Conservation (phyloP, 2,113 vertebrate genomes). For the Bubalus kerabau region DNA sequence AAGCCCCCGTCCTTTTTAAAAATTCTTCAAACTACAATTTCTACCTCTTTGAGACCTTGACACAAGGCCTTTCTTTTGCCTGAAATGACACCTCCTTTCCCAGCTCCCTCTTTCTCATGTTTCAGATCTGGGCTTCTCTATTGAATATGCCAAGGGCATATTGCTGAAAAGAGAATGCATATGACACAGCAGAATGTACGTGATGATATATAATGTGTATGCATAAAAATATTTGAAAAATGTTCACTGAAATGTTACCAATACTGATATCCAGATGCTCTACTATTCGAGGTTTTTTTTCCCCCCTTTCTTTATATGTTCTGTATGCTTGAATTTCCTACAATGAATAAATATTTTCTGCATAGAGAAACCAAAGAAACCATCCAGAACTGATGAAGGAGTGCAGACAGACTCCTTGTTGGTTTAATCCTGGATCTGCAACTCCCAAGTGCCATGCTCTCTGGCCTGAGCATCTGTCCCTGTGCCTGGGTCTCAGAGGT, state of each 20-base stretch:
- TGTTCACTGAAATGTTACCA: not conserved
- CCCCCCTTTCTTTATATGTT: not conserved
- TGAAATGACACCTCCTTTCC: not conserved
- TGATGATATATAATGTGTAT: not conserved
- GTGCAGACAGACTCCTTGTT: not conserved
- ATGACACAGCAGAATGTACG: not conserved
- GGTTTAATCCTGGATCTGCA: not conserved
- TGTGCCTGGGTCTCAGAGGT: rapidly evolving
- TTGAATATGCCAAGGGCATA: not conserved
- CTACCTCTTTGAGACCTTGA: not conserved
- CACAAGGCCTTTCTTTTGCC: not conserved
- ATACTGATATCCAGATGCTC: not conserved
- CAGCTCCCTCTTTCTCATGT: not conserved
- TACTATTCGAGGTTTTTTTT: not conserved
- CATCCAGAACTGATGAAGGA: not conserved
- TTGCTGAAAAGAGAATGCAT: not conserved
- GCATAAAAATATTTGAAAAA: not conserved
- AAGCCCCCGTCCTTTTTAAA: too few relatives aligned
- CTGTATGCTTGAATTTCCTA: not conserved
- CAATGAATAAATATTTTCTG: not conserved
- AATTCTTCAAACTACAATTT: not conserved
- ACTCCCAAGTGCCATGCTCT: not conserved
- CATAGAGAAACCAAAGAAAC: not conserved
- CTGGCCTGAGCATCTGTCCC: not conserved
- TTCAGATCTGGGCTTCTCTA: not conserved